Evolutionary conservation across 2,113 vertebrate genomes (phyloP).

Genomic region (Corythornis cristatus): DNA sequence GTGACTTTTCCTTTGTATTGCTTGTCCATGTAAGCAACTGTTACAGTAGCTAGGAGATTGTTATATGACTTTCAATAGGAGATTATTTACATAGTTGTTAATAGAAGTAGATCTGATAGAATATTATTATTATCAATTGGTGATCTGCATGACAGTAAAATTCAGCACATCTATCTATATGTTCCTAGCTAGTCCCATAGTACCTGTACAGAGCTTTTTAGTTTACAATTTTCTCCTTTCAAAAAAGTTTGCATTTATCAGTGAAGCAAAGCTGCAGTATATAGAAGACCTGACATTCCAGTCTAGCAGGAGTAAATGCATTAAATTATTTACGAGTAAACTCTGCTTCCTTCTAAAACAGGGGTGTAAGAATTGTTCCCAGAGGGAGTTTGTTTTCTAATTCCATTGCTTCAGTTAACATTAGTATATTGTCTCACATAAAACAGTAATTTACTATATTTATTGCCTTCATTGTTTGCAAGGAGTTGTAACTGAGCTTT

Average conservation of each 20-base stretch:
- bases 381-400: constrained; percentile 72
- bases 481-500: constrained; percentile 51
- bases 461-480: constrained; percentile 66
- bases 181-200: background rate
- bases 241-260: constrained; percentile 50
- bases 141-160: background rate
- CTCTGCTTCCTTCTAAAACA: constrained; percentile 66
- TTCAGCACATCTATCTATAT: background rate
- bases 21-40: background rate
- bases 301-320: constrained; percentile 62
- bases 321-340: constrained; percentile 68
- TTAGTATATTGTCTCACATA: constrained; percentile 70
- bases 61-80: background rate
- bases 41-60: background rate
- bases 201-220: background rate
- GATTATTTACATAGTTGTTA: background rate
- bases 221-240: constrained; percentile 23
- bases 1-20: background rate
- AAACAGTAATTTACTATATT: constrained; percentile 70
- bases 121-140: background rate
- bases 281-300: constrained; percentile 63
- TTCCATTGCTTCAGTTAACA: constrained; percentile 67
- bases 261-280: constrained; percentile 30
- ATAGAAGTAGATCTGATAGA: background rate
- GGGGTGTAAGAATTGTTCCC: constrained; percentile 68